Conservation (phyloP, 1,140 invertebrate species). For the Halesus radiatus region DNA sequence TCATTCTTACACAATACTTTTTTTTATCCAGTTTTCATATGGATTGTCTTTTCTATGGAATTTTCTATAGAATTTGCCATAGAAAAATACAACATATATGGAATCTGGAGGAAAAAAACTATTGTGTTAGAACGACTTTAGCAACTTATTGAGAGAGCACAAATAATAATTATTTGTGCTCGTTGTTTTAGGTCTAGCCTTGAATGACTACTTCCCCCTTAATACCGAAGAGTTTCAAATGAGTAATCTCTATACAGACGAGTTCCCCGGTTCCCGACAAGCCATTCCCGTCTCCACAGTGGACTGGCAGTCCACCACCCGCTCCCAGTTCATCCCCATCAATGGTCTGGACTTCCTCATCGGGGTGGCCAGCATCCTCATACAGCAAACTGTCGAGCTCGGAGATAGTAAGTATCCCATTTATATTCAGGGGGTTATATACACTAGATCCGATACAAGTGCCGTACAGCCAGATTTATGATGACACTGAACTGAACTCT, state of each 20-base stretch:
- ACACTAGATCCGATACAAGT: too few species aligned
- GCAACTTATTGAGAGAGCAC: not conserved
- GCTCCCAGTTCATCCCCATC: slow-evolving; percentile 70
- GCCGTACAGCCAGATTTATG: too few species aligned
- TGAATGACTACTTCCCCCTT: not conserved
- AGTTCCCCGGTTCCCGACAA: slow-evolving; percentile 57
- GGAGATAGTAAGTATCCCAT: slow-evolving; percentile 68
- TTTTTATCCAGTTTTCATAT: too few species aligned
- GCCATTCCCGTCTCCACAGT: slow-evolving; percentile 70
- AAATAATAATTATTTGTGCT: too few species aligned
- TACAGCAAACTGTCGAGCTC: slow-evolving; percentile 74
- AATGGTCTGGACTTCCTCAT: slow-evolving; percentile 73
- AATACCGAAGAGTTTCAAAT: slow-evolving; percentile 52
- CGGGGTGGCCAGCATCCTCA: slow-evolving; percentile 68
- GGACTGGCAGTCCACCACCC: slow-evolving; percentile 66
- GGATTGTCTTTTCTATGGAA: too few species aligned
- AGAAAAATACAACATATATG: too few species aligned
- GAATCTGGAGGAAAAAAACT: too few species aligned
- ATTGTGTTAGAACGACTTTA: too few species aligned
- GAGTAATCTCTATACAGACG: slow-evolving; percentile 49
- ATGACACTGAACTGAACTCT: too few species aligned
- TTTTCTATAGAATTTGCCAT: too few species aligned
- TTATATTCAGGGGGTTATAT: too few species aligned
- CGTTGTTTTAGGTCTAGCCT: slow-evolving; percentile 23
- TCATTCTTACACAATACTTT: too few species aligned